Evolutionary conservation across 2,797 vertebrate genomes (phyloP).

Genomic region (Oreochromis grahami): DNA sequence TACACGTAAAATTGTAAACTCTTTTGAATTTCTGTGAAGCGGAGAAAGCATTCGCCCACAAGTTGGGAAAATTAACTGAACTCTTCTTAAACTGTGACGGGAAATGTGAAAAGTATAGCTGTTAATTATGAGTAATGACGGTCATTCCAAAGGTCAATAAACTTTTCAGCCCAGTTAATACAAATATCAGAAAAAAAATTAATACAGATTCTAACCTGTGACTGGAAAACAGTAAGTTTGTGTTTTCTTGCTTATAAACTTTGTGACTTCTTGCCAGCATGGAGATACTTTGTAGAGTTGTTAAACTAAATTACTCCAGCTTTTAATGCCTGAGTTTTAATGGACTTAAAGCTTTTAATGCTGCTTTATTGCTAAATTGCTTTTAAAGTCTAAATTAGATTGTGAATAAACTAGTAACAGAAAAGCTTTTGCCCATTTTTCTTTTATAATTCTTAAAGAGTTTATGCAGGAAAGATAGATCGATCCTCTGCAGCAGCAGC

Average conservation of each 20-base stretch:
- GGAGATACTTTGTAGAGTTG: background rate
- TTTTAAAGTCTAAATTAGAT: background rate
- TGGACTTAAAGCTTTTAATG: background rate
- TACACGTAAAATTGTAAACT: background rate
- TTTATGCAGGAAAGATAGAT: background rate
- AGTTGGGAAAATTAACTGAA: background rate
- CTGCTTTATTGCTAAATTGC: background rate
- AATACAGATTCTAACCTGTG: fast-evolving
- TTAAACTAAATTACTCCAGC: background rate
- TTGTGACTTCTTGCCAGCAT: background rate
- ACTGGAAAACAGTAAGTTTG: background rate
- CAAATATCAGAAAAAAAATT: background rate
- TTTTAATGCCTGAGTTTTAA: background rate
- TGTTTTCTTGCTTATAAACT: background rate
- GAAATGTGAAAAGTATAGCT: background rate
- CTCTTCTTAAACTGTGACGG: background rate
- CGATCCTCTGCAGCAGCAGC: background rate
- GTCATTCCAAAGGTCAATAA: background rate
- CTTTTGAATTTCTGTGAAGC: fast-evolving
- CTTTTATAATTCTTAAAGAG: background rate
- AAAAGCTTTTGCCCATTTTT: background rate
- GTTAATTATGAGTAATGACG: background rate
- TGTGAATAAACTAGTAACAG: background rate
- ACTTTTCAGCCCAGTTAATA: background rate
- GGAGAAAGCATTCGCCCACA: fast-evolving